A percentile compares a stretch with the other conserved stretches of the same genome.
Evolutionary conservation across 2,888 invertebrate species (phyloP).

Genomic region (Lasioglossum zephyrum): DNA sequence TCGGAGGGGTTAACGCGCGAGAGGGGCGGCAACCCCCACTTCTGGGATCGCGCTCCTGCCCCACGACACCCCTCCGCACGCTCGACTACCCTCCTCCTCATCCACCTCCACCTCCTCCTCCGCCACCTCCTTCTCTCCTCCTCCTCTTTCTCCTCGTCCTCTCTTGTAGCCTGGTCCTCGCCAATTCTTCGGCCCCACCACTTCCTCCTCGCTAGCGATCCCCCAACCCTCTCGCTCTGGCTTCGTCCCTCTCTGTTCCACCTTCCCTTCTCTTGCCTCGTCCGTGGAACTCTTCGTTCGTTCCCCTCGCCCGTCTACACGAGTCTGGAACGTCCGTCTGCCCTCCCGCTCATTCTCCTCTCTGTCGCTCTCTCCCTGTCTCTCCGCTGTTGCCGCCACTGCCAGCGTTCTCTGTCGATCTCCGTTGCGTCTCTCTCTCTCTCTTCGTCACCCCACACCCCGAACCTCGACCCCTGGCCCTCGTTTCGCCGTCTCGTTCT

Average conservation of each 20-base stretch:
- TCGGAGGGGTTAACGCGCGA: constrained; percentile 73
- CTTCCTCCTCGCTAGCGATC: constrained; percentile 70
- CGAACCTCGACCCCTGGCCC: constrained; percentile 56
- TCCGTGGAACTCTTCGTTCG: constrained; percentile 62
- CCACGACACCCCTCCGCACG: constrained; percentile 64
- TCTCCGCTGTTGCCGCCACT: constrained; percentile 30
- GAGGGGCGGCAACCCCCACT: constrained; percentile 72
- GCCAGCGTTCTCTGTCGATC: constrained; percentile 27
- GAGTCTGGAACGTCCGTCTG: constrained; percentile 61
- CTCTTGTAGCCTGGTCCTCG: constrained; percentile 77
- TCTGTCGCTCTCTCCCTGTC: not conserved
- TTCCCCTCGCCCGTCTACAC: constrained; percentile 72
- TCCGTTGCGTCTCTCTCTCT: constrained; percentile 50
- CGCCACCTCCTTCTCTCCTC: constrained; percentile 54
- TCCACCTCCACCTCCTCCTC: constrained; percentile 45
- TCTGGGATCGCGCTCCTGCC: constrained; percentile 37
- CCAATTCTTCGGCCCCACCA: constrained; percentile 80
- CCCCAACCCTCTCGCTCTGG: constrained; percentile 67
- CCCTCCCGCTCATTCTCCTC: constrained; percentile 40
- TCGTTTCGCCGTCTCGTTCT: constrained; percentile 43
- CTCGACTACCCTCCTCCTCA: constrained; percentile 65
- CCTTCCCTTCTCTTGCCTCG: constrained; percentile 43
- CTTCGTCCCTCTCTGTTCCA: constrained; percentile 31
- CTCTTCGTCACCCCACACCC: constrained; percentile 58
- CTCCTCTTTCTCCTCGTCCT: constrained; percentile 64